Evolutionary conservation across 2,113 vertebrate genomes (phyloP).

Genomic region (Harpagus bidentatus): DNA sequence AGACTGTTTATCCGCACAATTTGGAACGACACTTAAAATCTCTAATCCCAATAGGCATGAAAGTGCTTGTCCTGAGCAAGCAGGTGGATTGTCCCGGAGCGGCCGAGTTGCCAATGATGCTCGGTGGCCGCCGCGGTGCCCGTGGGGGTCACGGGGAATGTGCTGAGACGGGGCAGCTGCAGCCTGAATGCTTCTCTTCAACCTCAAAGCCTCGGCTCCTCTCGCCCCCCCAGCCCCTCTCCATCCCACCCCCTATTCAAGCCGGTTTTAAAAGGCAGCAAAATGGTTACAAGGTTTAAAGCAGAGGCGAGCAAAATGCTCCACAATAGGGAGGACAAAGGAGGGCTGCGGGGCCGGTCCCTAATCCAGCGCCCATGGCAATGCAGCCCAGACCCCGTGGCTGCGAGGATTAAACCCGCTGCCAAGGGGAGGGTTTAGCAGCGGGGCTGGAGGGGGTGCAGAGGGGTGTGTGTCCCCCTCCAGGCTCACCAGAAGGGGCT

Average conservation of each 20-base stretch:
- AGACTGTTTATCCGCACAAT: slow-evolving; percentile 80
- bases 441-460: background rate
- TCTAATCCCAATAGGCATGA: slow-evolving; percentile 91
- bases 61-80: slow-evolving; percentile 73
- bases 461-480: background rate
- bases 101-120: slow-evolving; percentile 43
- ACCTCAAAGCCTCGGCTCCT: slow-evolving; percentile 48
- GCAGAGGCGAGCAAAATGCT: slow-evolving; percentile 70
- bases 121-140: slow-evolving; percentile 51
- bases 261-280: slow-evolving; percentile 36
- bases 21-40: slow-evolving; percentile 77
- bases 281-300: slow-evolving; percentile 62
- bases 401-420: slow-evolving; percentile 61
- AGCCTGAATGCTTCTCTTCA: slow-evolving; percentile 50
- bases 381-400: slow-evolving; percentile 2
- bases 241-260: slow-evolving; percentile 61
- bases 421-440: slow-evolving; percentile 9
- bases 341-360: slow-evolving; percentile 27
- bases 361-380: slow-evolving; percentile 60
- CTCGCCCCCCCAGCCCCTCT: background rate
- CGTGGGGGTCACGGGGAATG: slow-evolving; percentile 59
- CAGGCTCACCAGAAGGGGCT: background rate
- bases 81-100: slow-evolving; percentile 64
- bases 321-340: slow-evolving; percentile 66
- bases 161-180: slow-evolving; percentile 73